These are phyloP conservation scores for Drosophila merina DNA, from an alignment of 2,888 invertebrate species.

Conservation along the genomic window DNA sequence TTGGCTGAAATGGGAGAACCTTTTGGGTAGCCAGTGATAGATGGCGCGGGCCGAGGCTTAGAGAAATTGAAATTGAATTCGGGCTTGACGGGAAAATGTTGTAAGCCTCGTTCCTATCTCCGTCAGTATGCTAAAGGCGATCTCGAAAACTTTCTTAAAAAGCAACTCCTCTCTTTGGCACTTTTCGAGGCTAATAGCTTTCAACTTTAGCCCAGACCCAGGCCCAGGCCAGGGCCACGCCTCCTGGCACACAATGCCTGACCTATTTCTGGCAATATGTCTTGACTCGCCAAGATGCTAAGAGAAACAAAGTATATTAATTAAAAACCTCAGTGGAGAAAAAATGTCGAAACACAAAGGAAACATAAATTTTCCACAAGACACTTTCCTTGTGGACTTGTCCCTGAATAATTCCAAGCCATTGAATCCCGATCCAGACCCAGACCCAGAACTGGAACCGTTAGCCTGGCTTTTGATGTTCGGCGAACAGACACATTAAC, in stretches of 20 bases:
- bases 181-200: constrained; percentile 20
- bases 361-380: constrained; percentile 74
- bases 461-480: constrained; percentile 70
- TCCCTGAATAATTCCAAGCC: constrained; percentile 17
- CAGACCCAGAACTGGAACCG: constrained; percentile 28
- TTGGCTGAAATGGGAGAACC: constrained; percentile 53
- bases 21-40: constrained; percentile 25
- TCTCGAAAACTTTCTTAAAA: constrained; percentile 5
- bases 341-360: constrained; percentile 60
- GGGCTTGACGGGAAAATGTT: constrained; percentile 27
- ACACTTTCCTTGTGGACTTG: constrained; percentile 61
- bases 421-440: constrained; percentile 11
- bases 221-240: constrained; percentile 28
- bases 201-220: constrained; percentile 17
- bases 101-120: constrained; percentile 2
- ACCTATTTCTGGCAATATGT: constrained; percentile 15
- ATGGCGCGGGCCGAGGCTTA: constrained; percentile 16
- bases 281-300: background rate
- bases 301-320: constrained; percentile 33
- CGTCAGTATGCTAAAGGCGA: background rate
- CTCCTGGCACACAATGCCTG: constrained; percentile 25
- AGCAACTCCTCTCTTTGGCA: constrained; percentile 4
- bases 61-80: constrained; percentile 42
- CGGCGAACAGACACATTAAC: constrained; percentile 69
- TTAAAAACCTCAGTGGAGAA: constrained; percentile 36